A percentile compares a stretch with the other conserved stretches of the same genome.
Evolutionary conservation across 1,140 invertebrate species (phyloP).

Genomic region (Drosophila punjabiensis): DNA sequence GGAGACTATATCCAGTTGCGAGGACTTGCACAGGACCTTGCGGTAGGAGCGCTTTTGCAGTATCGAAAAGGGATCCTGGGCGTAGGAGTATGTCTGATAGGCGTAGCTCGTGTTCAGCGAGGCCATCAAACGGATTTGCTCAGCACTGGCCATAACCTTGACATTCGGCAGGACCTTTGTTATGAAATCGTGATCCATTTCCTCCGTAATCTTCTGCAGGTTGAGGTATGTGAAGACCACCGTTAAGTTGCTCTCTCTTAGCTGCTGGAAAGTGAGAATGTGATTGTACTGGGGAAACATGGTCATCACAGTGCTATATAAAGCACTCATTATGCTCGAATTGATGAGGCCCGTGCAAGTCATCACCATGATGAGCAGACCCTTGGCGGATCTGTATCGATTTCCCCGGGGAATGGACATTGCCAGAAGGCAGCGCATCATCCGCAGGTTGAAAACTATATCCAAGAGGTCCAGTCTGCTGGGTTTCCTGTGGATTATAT

Average conservation of each 20-base stretch:
- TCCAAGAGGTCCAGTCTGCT: not conserved
- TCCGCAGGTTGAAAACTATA: slow-evolving; percentile 11
- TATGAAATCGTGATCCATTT: not conserved
- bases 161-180: not conserved
- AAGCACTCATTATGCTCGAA: not conserved
- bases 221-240: not conserved
- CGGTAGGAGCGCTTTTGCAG: not conserved
- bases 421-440: slow-evolving; percentile 5
- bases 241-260: slow-evolving; percentile 3
- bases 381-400: not conserved
- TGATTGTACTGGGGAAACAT: slow-evolving; percentile 20
- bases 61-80: not conserved
- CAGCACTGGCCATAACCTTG: not conserved
- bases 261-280: not conserved
- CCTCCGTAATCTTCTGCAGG: not conserved
- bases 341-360: slow-evolving; percentile 6
- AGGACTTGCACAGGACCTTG: slow-evolving; percentile 3
- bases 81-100: slow-evolving; percentile 1
- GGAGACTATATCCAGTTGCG: not conserved
- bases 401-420: slow-evolving; percentile 11
- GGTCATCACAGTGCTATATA: slow-evolving; percentile 23
- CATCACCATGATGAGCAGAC: not conserved
- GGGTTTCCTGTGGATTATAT: not conserved
- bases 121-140: not conserved
- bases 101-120: slow-evolving; percentile 1